Evolutionary conservation across 2,888 invertebrate species (phyloP).

Genomic region (Andrena flavipes): DNA sequence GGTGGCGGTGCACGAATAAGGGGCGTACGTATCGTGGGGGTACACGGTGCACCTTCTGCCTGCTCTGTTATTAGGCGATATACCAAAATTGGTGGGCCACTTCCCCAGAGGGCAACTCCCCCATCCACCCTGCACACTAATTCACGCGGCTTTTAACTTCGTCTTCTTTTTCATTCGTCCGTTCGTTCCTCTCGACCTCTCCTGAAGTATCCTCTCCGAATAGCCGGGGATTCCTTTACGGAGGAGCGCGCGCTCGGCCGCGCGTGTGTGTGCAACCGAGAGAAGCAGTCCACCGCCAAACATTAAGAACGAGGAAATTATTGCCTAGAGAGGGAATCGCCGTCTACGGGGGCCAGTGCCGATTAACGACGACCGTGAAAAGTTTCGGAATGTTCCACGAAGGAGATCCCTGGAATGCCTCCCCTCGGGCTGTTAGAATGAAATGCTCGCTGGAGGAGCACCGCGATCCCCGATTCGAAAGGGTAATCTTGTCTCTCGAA

Average conservation of each 20-base stretch:
- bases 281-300: conserved; percentile 52
- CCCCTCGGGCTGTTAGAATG: conserved; percentile 46
- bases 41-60: conserved; percentile 65
- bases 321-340: conserved; percentile 62
- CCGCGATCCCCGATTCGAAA: conserved; percentile 41
- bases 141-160: conserved; percentile 75
- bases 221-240: conserved; percentile 41
- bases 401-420: conserved; percentile 51
- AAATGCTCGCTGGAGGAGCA: conserved; percentile 30
- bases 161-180: conserved; percentile 15
- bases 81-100: conserved; percentile 82
- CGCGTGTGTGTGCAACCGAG: conserved; percentile 26
- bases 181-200: not conserved
- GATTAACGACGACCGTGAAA: conserved; percentile 62
- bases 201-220: conserved; percentile 23
- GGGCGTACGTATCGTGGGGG: conserved; percentile 62
- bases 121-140: conserved; percentile 73
- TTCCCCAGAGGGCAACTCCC: conserved; percentile 72
- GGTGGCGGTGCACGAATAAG: conserved; percentile 59
- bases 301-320: conserved; percentile 72
- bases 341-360: conserved; percentile 50
- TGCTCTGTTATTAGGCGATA: conserved; percentile 83
- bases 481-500: conserved; percentile 53
- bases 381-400: conserved; percentile 50
- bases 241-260: conserved; percentile 32